These are phyloP conservation scores for Heliopora coerulea DNA, from an alignment of 92 coral and sea anemone species.

Conservation along the genomic window DNA sequence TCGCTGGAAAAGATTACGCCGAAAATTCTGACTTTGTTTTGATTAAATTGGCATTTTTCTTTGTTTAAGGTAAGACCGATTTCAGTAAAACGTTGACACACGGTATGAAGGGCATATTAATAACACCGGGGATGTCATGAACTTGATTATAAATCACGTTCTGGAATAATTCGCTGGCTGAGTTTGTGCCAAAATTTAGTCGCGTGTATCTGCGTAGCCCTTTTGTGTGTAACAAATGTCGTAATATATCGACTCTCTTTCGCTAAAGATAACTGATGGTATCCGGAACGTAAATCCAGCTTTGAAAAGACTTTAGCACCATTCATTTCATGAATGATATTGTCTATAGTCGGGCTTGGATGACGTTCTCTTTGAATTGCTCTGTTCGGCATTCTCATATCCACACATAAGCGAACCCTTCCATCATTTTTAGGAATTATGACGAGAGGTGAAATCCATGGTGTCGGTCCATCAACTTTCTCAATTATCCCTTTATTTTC, in stretches of 20 bases:
- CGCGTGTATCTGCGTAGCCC: conserved; percentile 20
- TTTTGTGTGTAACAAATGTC: conserved; percentile 35
- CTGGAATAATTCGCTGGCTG: conserved; percentile 36
- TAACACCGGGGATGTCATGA: conserved; percentile 47
- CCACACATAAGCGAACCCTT: conserved; percentile 30
- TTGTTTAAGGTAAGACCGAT: conserved; percentile 45
- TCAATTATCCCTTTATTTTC: too few species aligned
- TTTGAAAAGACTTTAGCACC: conserved; percentile 34
- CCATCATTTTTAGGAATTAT: conserved; percentile 43
- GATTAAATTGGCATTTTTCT: conserved; percentile 34
- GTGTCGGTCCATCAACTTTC: conserved; percentile 42
- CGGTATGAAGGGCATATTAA: conserved; percentile 34
- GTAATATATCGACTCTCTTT: conserved; percentile 32
- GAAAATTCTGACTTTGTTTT: conserved; percentile 20
- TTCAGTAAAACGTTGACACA: conserved; percentile 29
- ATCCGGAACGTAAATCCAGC: conserved; percentile 45
- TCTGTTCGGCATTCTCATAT: conserved; percentile 37
- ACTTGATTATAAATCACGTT: conserved; percentile 36
- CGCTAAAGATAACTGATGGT: conserved; percentile 44
- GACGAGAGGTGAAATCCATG: conserved; percentile 34
- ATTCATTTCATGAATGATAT: conserved; percentile 33
- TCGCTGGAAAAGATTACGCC: conserved; percentile 36
- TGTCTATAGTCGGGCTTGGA: conserved; percentile 47
- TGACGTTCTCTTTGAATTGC: conserved; percentile 34
- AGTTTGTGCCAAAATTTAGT: conserved; percentile 36